Base-by-base conservation (phyloP, 2,888 invertebrate genomes). In the Drosophila nr. perissopoda region DNA sequence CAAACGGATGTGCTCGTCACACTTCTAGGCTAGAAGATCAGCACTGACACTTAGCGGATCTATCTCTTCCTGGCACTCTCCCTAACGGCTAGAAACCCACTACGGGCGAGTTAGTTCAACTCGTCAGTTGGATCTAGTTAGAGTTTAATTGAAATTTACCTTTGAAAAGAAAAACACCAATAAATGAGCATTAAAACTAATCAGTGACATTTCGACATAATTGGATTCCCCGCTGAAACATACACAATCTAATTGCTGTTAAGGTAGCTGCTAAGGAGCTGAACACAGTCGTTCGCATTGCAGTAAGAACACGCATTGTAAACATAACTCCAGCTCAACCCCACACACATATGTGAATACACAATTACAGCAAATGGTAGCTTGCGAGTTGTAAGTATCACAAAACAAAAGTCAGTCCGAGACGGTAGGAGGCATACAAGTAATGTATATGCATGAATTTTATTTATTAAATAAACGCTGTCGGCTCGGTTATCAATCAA, bases 381-480 rank as follows among this genome's bases (percentile, higher is more conserved):
- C 8, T 11, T 16, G 21, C 48, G 51, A 25, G 48, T 16, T 59
- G 38, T 2, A 27, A 46, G 27, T 58, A 13, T 27, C 1, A 18
- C 56, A 61, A 82, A 68, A 77, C 77, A 71, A 88, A 76, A 72
- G 76, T 33, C 48, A n/a, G n/a, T 40, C 49, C 42, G 51, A 40
- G 58, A 10, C 46, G 25, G 18, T 16, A 56, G 38, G 10, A n/a
- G 38, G n/a, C 18, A 61, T 27, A 34, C 51, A 62, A 51, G 63
- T 46, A 72, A 66, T 82, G 71, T 79, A 62, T 78, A 70, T 73
- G 70, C 53, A 68, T 79, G 64, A 72, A 69, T 56, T 79, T 64
- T 60, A 67, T 80, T 84, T 85, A 82, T 84, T 89, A 88, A 88
- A 82, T 89, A 78, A 84, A 84, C 73, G 82, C 82, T 80, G 73